Evolutionary conservation across 2,888 invertebrate genomes (phyloP).

Genomic region (Macaria liturata): DNA sequence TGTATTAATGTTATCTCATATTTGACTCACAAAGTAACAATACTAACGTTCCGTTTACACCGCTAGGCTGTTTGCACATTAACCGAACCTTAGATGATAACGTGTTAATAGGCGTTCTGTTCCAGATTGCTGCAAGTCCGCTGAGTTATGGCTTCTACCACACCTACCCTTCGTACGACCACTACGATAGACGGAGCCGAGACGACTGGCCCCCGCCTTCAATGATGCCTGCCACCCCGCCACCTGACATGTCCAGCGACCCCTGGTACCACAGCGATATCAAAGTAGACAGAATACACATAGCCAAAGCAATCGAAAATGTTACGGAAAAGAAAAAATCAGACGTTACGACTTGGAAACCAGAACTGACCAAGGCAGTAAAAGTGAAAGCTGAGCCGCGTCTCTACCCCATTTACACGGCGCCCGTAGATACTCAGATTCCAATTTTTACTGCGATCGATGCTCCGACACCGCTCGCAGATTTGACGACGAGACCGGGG

Average conservation of each 20-base stretch:
- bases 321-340: constrained; percentile 34
- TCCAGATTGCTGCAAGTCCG: constrained; percentile 87
- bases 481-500: constrained; percentile 67
- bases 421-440: constrained; percentile 42
- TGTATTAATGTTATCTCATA: too few species aligned
- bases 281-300: constrained; percentile 61
- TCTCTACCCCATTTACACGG: constrained; percentile 60
- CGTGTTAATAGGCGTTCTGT: constrained; percentile 79
- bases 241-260: constrained; percentile 49
- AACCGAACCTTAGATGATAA: constrained; percentile 62
- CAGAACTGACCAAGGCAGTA: constrained; percentile 46
- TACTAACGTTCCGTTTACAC: constrained; percentile 24
- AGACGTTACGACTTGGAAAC: constrained; percentile 50
- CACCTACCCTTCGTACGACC: constrained; percentile 75
- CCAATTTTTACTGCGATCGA: constrained; percentile 57
- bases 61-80: constrained; percentile 59
- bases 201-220: constrained; percentile 59
- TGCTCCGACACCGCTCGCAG: constrained; percentile 56
- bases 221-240: constrained; percentile 60
- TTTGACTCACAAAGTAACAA: too few species aligned
- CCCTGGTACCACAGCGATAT: constrained; percentile 50
- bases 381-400: constrained; percentile 52
- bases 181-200: constrained; percentile 70
- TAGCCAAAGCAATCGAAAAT: constrained; percentile 42
- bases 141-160: constrained; percentile 90